These are phyloP conservation scores for Ernsta delagoae DNA, from an alignment of 2,888 invertebrate species.

Conservation along the genomic window DNA sequence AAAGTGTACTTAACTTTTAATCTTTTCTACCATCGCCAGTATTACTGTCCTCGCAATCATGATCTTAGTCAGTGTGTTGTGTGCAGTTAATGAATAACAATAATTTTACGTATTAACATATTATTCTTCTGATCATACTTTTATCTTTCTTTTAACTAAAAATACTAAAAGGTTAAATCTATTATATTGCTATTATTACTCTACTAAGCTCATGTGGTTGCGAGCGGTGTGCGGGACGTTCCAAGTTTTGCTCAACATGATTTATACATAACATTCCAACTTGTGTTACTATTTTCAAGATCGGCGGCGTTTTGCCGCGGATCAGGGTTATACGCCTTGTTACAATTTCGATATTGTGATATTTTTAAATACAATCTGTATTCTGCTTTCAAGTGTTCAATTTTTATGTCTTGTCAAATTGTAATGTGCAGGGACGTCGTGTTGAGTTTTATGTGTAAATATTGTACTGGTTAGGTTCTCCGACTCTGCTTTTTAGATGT, in stretches of 20 bases:
- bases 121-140: neutral
- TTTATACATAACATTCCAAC: slow-evolving; percentile 45
- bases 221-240: neutral
- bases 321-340: slow-evolving; percentile 10
- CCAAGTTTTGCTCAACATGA: slow-evolving; percentile 45
- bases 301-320: neutral
- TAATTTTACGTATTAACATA: neutral
- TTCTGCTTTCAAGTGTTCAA: slow-evolving; percentile 25
- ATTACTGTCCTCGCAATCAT: slow-evolving; percentile 38
- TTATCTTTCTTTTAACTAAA: neutral
- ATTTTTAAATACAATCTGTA: slow-evolving; percentile 35
- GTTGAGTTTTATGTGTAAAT: slow-evolving; percentile 35
- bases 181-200: neutral
- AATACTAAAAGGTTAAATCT: neutral
- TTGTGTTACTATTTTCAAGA: slow-evolving; percentile 1
- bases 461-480: neutral
- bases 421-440: neutral
- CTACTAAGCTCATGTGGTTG: neutral
- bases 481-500: slow-evolving; percentile 22
- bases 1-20: slow-evolving; percentile 45
- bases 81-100: too few relatives aligned
- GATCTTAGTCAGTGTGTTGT: slow-evolving; percentile 12
- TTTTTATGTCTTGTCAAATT: slow-evolving; percentile 30
- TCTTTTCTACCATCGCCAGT: slow-evolving; percentile 42
- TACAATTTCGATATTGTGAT: slow-evolving; percentile 42